Evolutionary conservation across 2,888 invertebrate genomes (phyloP).

Genomic region (Raillietiella orientalis): DNA sequence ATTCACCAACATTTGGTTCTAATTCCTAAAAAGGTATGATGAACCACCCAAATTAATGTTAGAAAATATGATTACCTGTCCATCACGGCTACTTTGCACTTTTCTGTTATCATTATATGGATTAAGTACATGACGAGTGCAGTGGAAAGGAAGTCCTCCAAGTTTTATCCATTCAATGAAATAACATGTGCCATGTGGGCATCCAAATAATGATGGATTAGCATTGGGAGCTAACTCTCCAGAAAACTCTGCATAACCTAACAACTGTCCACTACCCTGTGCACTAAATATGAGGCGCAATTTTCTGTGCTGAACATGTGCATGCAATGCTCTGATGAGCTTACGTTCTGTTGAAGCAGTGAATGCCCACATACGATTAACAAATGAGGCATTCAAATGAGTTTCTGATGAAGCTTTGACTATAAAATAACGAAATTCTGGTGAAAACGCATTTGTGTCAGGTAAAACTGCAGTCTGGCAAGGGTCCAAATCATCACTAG

Average conservation of each 20-base stretch:
- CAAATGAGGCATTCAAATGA: conserved; percentile 21
- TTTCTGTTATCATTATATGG: conserved; percentile 21
- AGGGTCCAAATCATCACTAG: no score
- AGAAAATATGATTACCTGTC: conserved; percentile 14
- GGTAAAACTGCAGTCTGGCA: no score
- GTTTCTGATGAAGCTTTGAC: conserved; percentile 23
- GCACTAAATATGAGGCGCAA: conserved; percentile 20
- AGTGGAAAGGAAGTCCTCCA: conserved; percentile 15
- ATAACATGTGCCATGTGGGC: conserved; percentile 12
- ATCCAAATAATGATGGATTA: conserved; percentile 12
- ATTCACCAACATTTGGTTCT: conserved; percentile 15
- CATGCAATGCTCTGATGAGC: conserved; percentile 22
- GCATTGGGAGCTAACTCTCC: conserved; percentile 11
- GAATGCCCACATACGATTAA: conserved; percentile 22
- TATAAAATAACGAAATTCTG: conserved; percentile 13
- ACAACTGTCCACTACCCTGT: conserved; percentile 18
- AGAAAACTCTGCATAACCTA: conserved; percentile 15
- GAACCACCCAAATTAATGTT: neutral
- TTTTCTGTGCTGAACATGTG: conserved; percentile 13
- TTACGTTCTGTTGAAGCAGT: conserved; percentile 24
- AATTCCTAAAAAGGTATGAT: conserved; percentile 12
- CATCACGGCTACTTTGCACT: conserved; percentile 22
- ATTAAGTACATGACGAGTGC: conserved; percentile 20
- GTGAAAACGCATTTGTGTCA: no score
- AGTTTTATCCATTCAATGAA: conserved; percentile 17